Conservation (phyloP, 2,888 invertebrate species). For the Cosmorhoe ocellata region DNA sequence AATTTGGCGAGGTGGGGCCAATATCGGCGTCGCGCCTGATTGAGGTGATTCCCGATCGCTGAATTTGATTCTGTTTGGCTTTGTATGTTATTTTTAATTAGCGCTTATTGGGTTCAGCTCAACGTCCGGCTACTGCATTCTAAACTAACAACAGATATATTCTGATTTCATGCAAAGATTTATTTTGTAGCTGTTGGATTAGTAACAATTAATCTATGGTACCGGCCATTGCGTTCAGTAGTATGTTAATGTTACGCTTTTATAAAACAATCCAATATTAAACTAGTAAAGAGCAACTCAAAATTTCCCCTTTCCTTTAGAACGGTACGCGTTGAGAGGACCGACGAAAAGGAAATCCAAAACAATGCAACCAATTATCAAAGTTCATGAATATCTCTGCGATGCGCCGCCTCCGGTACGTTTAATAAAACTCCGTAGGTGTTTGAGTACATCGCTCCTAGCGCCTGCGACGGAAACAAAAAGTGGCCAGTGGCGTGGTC, state of each 20-base stretch:
- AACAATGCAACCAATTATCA: conserved; percentile 37
- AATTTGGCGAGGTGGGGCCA: conserved; percentile 79
- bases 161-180: no score
- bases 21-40: conserved; percentile 79
- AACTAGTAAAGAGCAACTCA: neutral
- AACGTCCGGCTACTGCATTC: neutral
- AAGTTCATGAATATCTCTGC: conserved; percentile 38
- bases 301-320: conserved; percentile 1
- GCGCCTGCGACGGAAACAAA: conserved; percentile 80
- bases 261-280: neutral
- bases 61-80: conserved; percentile 69
- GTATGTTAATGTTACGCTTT: no score
- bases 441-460: conserved; percentile 78
- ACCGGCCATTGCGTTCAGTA: no score
- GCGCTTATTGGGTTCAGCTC: conserved; percentile 41
- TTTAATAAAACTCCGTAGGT: conserved; percentile 79
- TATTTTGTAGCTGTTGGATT: no score
- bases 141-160: neutral
- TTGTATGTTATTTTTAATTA: conserved; percentile 62
- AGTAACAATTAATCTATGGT: no score
- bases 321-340: conserved; percentile 11
- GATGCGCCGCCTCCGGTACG: conserved; percentile 38
- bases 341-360: conserved; percentile 34
- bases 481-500: conserved; percentile 79
- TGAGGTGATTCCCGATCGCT: conserved; percentile 76